These are phyloP conservation scores for Varecia variegata DNA, from an alignment of 2,797 vertebrate species.

Conservation along the genomic window DNA sequence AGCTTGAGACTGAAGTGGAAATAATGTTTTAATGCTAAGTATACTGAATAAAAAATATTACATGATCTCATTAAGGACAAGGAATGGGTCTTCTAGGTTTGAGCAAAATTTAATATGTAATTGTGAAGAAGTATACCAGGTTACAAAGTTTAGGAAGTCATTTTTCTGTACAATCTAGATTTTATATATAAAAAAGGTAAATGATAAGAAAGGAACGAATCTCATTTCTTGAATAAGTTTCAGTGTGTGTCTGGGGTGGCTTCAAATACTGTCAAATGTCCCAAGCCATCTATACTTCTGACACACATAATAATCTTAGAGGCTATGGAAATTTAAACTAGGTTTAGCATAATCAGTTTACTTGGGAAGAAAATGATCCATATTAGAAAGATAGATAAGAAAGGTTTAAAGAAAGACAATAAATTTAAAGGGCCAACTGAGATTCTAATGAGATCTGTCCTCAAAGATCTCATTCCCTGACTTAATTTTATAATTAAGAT, in stretches of 20 bases:
- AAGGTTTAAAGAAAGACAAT: background rate
- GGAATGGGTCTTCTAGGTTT: background rate
- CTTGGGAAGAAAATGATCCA: slow-evolving; percentile 4
- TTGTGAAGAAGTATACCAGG: background rate
- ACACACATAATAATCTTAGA: slow-evolving; percentile 35
- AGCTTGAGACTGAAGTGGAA: slow-evolving; percentile 5
- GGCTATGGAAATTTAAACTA: background rate
- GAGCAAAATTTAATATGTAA: slow-evolving; percentile 35
- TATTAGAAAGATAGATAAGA: background rate
- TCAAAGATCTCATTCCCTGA: slow-evolving; percentile 1
- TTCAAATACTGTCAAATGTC: background rate
- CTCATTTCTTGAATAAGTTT: slow-evolving; percentile 19
- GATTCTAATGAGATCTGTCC: background rate
- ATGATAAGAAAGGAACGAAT: background rate
- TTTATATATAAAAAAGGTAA: slow-evolving; percentile 35
- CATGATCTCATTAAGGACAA: slow-evolving; percentile 30
- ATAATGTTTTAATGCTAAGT: slow-evolving; percentile 35
- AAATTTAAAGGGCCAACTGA: slow-evolving; percentile 6
- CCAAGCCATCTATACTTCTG: background rate
- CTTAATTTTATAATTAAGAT: slow-evolving; percentile 3
- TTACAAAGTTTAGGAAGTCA: slow-evolving; percentile 13
- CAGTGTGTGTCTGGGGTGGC: background rate
- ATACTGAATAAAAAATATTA: background rate
- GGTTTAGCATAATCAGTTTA: background rate
- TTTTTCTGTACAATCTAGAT: background rate